These are phyloP conservation scores for Galeopsomyia nigrocyanea DNA, from an alignment of 2,888 invertebrate species.

Conservation along the genomic window DNA sequence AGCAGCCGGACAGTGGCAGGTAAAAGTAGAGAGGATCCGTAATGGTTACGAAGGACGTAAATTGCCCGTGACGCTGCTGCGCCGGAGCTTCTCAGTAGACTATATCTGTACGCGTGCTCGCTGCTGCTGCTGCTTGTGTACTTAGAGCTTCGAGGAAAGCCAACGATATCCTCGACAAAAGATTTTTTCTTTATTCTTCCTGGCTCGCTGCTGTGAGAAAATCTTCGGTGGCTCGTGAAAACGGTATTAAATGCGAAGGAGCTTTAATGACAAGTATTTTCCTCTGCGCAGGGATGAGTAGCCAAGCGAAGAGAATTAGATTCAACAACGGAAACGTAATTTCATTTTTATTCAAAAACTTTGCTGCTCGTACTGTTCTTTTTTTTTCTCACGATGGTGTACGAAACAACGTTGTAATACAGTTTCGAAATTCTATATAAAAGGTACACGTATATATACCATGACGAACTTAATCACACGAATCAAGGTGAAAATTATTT, in stretches of 20 bases:
- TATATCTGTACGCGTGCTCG: neutral
- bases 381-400: neutral
- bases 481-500: constrained; percentile 15
- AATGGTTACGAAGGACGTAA: constrained; percentile 19
- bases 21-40: neutral
- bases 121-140: neutral
- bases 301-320: neutral
- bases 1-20: neutral
- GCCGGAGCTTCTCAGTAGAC: neutral
- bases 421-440: neutral
- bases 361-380: neutral
- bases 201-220: neutral
- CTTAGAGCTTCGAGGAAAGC: constrained; percentile 26
- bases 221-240: constrained; percentile 4
- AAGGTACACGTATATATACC: neutral
- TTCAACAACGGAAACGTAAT: neutral
- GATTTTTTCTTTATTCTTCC: too few relatives aligned
- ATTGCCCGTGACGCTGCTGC: constrained; percentile 33
- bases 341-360: too few relatives aligned
- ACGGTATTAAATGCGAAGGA: constrained; percentile 1
- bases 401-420: neutral
- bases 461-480: neutral
- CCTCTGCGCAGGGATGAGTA: neutral
- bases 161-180: too few relatives aligned
- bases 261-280: constrained; percentile 1